Percentiles rank a stretch among this genome's conserved stretches.
phyloP scores from a whole-genome alignment of 2,888 invertebrate species.

The Drosophila meridiana region DNA sequence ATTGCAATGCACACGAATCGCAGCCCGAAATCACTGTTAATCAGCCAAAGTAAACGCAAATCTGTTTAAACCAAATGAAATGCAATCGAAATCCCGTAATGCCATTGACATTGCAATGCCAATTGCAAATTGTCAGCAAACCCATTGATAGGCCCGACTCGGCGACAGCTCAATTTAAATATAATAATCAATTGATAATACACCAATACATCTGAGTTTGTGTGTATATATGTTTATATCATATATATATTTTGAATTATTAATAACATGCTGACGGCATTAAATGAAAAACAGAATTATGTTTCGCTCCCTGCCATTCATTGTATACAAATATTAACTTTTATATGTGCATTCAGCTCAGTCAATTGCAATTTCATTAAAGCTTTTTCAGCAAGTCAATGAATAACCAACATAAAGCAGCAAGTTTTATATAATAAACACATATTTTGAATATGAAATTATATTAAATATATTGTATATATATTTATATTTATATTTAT shows the following conservation, averaged over 20 bases:
- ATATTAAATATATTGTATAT: too few species aligned
- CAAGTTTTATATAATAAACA: too few species aligned
- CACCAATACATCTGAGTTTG: neutral
- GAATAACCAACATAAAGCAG: too few species aligned
- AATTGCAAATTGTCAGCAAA: constrained; percentile 22
- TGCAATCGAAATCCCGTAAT: constrained; percentile 21
- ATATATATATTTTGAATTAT: constrained; percentile 10
- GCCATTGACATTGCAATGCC: constrained; percentile 9
- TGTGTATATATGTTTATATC: neutral
- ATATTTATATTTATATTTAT: too few species aligned
- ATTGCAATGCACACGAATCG: constrained; percentile 56
- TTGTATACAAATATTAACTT: neutral
- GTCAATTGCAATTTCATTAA: neutral
- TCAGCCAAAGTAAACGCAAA: constrained; percentile 28
- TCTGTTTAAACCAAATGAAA: constrained; percentile 31
- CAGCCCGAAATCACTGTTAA: constrained; percentile 41
- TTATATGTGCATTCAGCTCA: neutral
- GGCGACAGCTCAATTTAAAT: constrained; percentile 15
- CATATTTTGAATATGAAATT: too few species aligned
- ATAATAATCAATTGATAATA: constrained; percentile 13
- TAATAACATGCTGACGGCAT: constrained; percentile 9
- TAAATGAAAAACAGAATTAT: constrained; percentile 3
- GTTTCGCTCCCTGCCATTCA: neutral
- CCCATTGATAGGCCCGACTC: constrained; percentile 5
- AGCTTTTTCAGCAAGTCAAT: neutral